Conservation (phyloP, 2,888 invertebrate species). For the Calliopum simillimum region DNA sequence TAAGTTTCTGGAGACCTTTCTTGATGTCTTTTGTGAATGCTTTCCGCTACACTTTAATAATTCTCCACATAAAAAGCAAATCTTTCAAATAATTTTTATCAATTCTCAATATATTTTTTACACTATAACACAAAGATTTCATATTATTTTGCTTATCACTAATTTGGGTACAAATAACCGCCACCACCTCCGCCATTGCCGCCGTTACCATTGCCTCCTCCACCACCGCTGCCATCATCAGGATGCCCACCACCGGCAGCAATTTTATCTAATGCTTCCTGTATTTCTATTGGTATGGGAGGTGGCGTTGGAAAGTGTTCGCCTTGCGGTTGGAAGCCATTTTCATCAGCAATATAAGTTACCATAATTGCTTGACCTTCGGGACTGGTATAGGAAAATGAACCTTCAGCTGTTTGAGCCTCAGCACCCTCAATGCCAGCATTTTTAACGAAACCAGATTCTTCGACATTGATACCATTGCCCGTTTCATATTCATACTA, state of each 20-base stretch:
- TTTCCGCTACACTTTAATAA: no score
- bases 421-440: conserved; percentile 75
- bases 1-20: no score
- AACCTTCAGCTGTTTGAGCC: conserved; percentile 77
- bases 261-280: conserved; percentile 65
- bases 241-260: conserved; percentile 62
- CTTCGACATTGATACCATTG: conserved; percentile 79
- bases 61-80: no score
- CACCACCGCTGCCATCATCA: conserved; percentile 55
- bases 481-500: conserved; percentile 80
- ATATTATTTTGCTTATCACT: neutral
- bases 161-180: conserved; percentile 19
- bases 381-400: conserved; percentile 78
- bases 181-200: conserved; percentile 47
- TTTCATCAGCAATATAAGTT: conserved; percentile 79
- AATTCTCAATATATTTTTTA: neutral
- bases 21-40: no score
- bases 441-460: conserved; percentile 79
- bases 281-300: conserved; percentile 82
- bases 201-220: conserved; percentile 43
- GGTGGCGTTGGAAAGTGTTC: conserved; percentile 85
- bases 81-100: no score
- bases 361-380: conserved; percentile 76
- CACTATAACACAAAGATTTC: neutral
- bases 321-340: conserved; percentile 74